phyloP scores from a whole-genome alignment of 92 coral and sea anemone genomes.

The Metridium senile region DNA sequence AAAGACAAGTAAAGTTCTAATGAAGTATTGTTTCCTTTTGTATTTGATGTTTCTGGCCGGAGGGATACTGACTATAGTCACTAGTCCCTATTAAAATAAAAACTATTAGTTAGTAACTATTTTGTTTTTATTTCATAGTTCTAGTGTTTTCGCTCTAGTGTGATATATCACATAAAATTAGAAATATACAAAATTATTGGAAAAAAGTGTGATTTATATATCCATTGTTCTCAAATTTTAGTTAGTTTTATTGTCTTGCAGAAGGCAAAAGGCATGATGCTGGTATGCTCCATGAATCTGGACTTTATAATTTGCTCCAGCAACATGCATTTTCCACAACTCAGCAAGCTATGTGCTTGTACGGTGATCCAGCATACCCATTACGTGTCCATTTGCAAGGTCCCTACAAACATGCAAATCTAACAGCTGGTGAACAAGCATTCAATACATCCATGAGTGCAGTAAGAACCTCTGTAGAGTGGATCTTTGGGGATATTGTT shows the following conservation, averaged over 20 bases:
- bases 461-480: constrained; percentile 16
- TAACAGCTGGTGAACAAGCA: background rate
- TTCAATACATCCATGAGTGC: constrained; percentile 14
- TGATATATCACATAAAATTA: too few relatives aligned
- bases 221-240: too few relatives aligned
- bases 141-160: too few relatives aligned
- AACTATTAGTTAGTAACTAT: too few relatives aligned
- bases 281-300: constrained; percentile 29
- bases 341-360: background rate
- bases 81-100: too few relatives aligned
- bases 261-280: constrained; percentile 56
- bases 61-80: too few relatives aligned
- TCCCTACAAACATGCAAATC: constrained; percentile 5
- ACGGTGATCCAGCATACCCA: constrained; percentile 24
- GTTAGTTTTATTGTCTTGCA: background rate
- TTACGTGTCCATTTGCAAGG: background rate
- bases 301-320: constrained; percentile 1
- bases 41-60: too few relatives aligned
- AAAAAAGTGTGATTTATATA: background rate
- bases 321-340: background rate
- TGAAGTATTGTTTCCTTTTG: too few relatives aligned
- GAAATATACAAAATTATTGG: background rate
- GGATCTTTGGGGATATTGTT: constrained; percentile 16
- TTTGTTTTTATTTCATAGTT: too few relatives aligned
- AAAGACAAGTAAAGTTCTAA: too few relatives aligned